Evolutionary conservation across 2,888 invertebrate genomes (phyloP), one percentile per base, ranked within the genome.

Genomic region (Polydrusus pterygomalis): DNA sequence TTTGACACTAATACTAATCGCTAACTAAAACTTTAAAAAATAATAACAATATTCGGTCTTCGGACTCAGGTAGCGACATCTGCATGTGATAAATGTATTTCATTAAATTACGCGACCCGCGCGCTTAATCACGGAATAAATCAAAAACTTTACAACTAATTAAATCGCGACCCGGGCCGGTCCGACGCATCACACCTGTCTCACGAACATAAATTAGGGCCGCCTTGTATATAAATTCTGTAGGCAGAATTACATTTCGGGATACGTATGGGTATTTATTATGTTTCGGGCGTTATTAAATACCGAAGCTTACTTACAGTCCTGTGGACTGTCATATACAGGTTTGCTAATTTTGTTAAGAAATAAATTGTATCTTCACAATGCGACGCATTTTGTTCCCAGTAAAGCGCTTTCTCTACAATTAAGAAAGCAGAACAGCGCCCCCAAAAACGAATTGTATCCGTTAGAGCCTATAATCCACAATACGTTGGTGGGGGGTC

Each of bases 91-190:
- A 75, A 79, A 80, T 80, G 76, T 75, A 78, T 76, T 70, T 79
- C 77, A 80, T 80, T 80, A 79, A 80, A 79, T 78, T 67, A 78
- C 69, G 74, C 75, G 68, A 74, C 77, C 76, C 76, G 70, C 75
- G 70, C 75, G 74, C 78, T 81, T 79, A 74, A 79, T 78, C 78
- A 77, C 70, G 71, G 77, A 25, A 82, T 82, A 80, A 82, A 82
- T 82, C 82, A 82, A 81, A 72, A 82, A 80, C 81, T 81, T 81
- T 78, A 80, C 81, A 80, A 82, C 82, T 82, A 82, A 82, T 82
- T 82, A 80, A 81, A 82, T 74, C 49, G 43, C 54, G 20, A 20
- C n/a, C 38, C 34, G 49, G 51, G 43, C 71, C 51, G 74, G 77
- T 78, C 78, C 69, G 74, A 74, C 69, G 74, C 63, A 78, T 77